phyloP scores from a whole-genome alignment of 2,888 invertebrate genomes.

The Asteroscopus sphinx region DNA sequence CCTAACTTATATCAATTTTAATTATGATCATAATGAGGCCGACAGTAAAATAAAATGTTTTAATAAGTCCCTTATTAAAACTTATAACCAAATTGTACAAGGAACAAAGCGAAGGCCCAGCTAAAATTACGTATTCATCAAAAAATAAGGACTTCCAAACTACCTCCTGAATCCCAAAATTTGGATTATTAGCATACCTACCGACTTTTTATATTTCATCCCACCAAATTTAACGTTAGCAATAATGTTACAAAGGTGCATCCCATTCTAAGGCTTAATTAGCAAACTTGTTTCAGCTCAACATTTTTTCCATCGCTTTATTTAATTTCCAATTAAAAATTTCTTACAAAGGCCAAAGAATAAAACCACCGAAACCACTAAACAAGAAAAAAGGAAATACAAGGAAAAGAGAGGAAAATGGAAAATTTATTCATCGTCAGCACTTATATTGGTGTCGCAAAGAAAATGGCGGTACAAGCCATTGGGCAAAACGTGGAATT shows the following conservation, averaged over 20 bases:
- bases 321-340: constrained; percentile 67
- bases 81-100: no score
- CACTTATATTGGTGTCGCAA: constrained; percentile 60
- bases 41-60: no score
- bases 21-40: no score
- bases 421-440: constrained; percentile 77
- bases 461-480: constrained; percentile 60
- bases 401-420: constrained; percentile 63
- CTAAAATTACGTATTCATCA: no score
- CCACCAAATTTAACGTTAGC: constrained; percentile 43
- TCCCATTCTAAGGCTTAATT: constrained; percentile 43
- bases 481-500: constrained; percentile 66
- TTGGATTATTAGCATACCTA: constrained; percentile 31
- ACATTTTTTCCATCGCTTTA: constrained; percentile 44
- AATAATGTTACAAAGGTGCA: constrained; percentile 42
- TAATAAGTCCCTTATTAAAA: no score
- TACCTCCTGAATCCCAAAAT: constrained; percentile 20
- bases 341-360: constrained; percentile 58
- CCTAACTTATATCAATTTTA: no score
- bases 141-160: constrained; percentile 14
- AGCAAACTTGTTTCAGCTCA: constrained; percentile 53
- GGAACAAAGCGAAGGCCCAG: no score
- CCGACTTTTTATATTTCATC: constrained; percentile 39
- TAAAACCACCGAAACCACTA: constrained; percentile 57
- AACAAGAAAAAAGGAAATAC: constrained; percentile 59